Evolutionary conservation across 2,113 vertebrate genomes (phyloP), one percentile per base, ranked within the genome.

Genomic region (Solea solea): DNA sequence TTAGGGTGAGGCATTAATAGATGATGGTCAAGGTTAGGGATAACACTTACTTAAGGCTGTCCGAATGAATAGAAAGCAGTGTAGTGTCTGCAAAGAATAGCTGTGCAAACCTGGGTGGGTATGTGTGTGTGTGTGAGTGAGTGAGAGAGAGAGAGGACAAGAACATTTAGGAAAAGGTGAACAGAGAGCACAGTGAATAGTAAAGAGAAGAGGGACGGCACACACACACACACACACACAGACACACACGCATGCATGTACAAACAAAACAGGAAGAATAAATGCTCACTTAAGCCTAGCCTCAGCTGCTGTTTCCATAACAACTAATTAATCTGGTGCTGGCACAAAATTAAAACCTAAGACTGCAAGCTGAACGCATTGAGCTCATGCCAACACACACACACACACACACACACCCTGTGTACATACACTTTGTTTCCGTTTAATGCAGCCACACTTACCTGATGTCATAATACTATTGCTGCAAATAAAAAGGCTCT

Each of bases 371-470:
- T 42, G 64, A 76, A 53, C 39, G 50, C 27, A 48, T 13, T 52
- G 67, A 61, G 67, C 63, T 67, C 58, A 63, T 82, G 68, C 64
- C 63, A 76, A 76, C 11, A 13, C 45, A 48, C 45, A 14, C 45
- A 34, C 34, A 34, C 34, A 34, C 49, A 51, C 16, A 64, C 39
- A 51, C 49, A 54, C 13, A 77, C 1, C 59, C 16, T 25, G n/a
- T 7, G 49, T 27, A 54, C 49, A 27, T 8, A 8, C 34, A 34
- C 34, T 34, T 34, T 34, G 34, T 34, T 34, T 34, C 34, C 34
- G 5, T 34, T 34, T 34, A 34, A 6, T 2, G 34, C 34, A 34
- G 34, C 34, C 34, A 34, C 2, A 34, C 34, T 4, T 34, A 34
- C 34, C 34, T 34, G 34, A 34, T 34, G 2, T 2, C 34, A 34